Conservation (phyloP, 2,113 vertebrate species). For the Ariopsis seemanni region DNA sequence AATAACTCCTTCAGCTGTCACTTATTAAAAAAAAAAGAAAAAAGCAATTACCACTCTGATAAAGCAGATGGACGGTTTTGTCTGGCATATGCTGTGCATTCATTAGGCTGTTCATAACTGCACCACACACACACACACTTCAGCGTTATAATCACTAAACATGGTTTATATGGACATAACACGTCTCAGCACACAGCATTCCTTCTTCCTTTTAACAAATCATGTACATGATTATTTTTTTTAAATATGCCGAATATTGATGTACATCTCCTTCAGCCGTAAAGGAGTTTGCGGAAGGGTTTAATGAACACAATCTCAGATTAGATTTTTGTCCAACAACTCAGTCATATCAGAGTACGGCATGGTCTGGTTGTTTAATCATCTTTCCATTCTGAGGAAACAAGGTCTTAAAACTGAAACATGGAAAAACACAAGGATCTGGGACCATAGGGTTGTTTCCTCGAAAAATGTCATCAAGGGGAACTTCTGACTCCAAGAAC, state of each 20-base stretch:
- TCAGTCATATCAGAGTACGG: neutral
- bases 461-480: neutral
- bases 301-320: neutral
- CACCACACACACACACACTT: neutral
- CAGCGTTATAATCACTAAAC: neutral
- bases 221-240: neutral
- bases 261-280: neutral
- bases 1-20: slow-evolving; percentile 74
- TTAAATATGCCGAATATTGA: neutral
- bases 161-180: neutral
- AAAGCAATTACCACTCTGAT: slow-evolving; percentile 70
- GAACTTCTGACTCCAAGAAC: neutral
- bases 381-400: neutral
- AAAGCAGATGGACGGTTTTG: slow-evolving; percentile 73
- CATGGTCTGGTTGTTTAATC: neutral
- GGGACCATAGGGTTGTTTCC: neutral
- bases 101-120: slow-evolving; percentile 55
- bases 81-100: slow-evolving; percentile 73
- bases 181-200: neutral
- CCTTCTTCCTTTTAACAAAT: neutral
- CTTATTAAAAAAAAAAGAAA: slow-evolving; percentile 58
- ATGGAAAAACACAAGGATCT: neutral
- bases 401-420: neutral
- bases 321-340: neutral
- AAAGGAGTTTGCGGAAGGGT: neutral